phyloP scores from a whole-genome alignment of 2,888 invertebrate species.

The Nymphalis urticae region DNA sequence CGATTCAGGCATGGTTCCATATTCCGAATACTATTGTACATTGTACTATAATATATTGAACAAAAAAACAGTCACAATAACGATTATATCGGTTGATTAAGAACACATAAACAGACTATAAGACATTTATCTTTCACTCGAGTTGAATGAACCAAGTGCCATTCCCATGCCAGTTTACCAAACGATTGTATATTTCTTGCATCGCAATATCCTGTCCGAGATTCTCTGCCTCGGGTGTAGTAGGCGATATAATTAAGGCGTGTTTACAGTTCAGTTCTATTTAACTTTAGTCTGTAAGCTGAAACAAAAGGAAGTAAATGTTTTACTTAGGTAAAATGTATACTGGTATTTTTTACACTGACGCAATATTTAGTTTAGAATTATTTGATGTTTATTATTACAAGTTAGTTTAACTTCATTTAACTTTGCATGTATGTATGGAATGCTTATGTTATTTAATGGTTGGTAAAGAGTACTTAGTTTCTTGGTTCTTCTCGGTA shows the following conservation, averaged over 20 bases:
- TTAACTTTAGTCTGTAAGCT: constrained; percentile 5
- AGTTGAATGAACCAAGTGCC: constrained; percentile 15
- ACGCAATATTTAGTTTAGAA: too few species aligned
- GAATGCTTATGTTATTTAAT: too few species aligned
- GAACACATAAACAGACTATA: neutral
- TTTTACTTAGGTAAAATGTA: neutral
- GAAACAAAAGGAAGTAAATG: neutral
- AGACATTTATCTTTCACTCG: neutral
- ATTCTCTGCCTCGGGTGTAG: constrained; percentile 14
- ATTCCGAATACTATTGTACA: too few species aligned
- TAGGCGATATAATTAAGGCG: constrained; percentile 20
- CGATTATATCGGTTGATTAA: neutral
- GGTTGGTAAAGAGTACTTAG: too few species aligned
- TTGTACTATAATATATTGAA: too few species aligned
- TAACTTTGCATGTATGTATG: too few species aligned
- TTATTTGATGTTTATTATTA: too few species aligned
- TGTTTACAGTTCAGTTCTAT: constrained; percentile 7
- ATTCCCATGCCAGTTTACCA: constrained; percentile 13
- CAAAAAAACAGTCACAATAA: too few species aligned
- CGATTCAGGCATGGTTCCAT: too few species aligned
- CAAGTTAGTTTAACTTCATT: too few species aligned
- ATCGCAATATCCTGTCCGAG: constrained; percentile 34
- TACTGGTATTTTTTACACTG: neutral
- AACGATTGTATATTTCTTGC: constrained; percentile 19
- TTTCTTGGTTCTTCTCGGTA: too few species aligned